Evolutionary conservation across 2,888 invertebrate genomes (phyloP), one percentile per base, ranked within the genome.

Genomic region (Ashinkailepas kermadecensis): DNA sequence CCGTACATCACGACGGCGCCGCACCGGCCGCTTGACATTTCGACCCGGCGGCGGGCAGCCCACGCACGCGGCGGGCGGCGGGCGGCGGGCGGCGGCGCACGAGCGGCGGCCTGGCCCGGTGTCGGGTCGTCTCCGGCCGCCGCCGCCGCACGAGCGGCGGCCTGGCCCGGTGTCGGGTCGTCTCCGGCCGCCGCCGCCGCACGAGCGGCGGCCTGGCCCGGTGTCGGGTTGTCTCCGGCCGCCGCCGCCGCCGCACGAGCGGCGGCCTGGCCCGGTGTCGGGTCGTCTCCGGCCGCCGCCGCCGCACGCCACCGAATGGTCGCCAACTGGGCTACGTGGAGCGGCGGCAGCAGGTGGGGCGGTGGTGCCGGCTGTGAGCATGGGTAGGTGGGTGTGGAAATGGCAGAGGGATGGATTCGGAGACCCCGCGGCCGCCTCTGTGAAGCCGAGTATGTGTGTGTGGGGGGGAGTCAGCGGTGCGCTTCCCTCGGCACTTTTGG

Each of bases 11-110:
- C 70, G 39, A 13, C 15, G 13, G 23, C 39, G 25, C 70, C 39
- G 39, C 67, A 12, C 67, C n/a, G n/a, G 70, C 70, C 70, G 70
- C 70, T 39, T 39, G 70, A 70, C 70, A 70, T 70, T 70, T 70
- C 70, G 70, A 70, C 70, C 70, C 70, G 70, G 70, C 65, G 65
- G 12, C 23, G 65, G 21, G 64, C 62, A 15, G 70, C 70, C 70
- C 13, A 70, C 70, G 70, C 70, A 23, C 70, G 25, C 39, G 70
- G 70, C 67, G 67, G 67, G 67, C 67, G 23, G 67, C 67, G 65
- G 65, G 62, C 62, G n/a, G n/a, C n/a, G 18, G 62, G 67, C 67
- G 23, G 67, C 67, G 65, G 65, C 65, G n/a, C 62, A 18, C 62
- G 62, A 12, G 62, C 62, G 18, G 62, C 62, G 18, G 62, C 62